phyloP scores from a whole-genome alignment of 2,797 vertebrate species.

The Eleutherodactylus coqui region DNA sequence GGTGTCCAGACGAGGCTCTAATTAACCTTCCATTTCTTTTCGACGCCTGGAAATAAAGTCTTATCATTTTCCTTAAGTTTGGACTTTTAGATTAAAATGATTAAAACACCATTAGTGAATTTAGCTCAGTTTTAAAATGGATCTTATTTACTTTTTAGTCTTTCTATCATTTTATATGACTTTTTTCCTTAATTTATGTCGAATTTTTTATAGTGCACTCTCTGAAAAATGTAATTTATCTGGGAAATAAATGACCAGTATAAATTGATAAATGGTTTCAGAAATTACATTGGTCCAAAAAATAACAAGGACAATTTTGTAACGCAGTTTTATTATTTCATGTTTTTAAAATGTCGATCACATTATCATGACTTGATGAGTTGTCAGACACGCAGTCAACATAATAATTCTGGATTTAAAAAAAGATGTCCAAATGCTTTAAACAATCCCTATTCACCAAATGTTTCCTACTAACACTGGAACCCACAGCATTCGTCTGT shows the following conservation, averaged over 20 bases:
- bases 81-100: neutral
- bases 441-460: too few species aligned
- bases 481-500: too few species aligned
- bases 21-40: conserved; percentile 8
- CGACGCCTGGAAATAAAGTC: neutral
- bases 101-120: neutral
- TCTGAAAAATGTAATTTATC: neutral
- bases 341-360: neutral
- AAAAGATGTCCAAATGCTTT: too few species aligned
- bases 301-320: neutral
- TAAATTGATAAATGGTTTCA: neutral
- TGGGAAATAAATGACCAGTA: neutral
- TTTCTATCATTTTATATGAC: neutral
- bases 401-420: neutral
- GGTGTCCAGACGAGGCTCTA: conserved; percentile 14
- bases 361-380: neutral
- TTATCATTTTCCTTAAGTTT: neutral
- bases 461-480: too few species aligned
- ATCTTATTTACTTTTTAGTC: neutral
- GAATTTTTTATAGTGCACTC: neutral
- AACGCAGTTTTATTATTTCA: too few species aligned
- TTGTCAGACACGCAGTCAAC: neutral
- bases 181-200: neutral
- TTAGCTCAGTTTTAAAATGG: neutral
- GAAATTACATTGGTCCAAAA: neutral